These are phyloP conservation scores for Theocolax elegans DNA, from an alignment of 1,140 invertebrate genomes.

Conservation along the genomic window DNA sequence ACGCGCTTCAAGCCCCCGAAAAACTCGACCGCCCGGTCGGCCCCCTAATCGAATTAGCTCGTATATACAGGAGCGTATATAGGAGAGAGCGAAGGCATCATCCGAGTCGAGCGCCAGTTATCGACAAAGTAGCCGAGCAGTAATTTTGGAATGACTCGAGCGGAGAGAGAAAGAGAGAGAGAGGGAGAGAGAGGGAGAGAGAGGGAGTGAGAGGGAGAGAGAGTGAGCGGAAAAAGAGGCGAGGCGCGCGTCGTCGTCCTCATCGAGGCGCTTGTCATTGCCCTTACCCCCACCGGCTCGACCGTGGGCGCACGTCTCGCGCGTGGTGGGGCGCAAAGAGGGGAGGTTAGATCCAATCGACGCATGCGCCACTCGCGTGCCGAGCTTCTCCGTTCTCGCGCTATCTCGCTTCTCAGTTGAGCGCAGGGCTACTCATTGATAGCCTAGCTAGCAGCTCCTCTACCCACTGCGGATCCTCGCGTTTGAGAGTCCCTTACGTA, in stretches of 20 bases:
- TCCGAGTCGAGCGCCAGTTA: too few relatives aligned
- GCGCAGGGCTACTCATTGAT: not conserved
- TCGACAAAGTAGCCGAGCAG: constrained; percentile 7
- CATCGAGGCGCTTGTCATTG: constrained; percentile 1
- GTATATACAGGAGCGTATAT: not conserved
- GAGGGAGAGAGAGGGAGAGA: too few relatives aligned
- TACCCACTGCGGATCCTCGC: too few relatives aligned
- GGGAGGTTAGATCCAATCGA: constrained; percentile 3
- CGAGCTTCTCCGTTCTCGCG: constrained; percentile 1
- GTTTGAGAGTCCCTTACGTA: too few relatives aligned
- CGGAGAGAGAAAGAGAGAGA: too few relatives aligned
- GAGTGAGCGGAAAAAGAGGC: too few relatives aligned
- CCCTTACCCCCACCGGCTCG: not conserved
- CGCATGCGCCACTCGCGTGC: constrained; percentile 26
- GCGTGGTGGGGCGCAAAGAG: not conserved
- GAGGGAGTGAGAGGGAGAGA: too few relatives aligned
- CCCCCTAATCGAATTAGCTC: not conserved
- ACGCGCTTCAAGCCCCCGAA: too few relatives aligned
- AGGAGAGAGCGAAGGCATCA: not conserved
- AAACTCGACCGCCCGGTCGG: too few relatives aligned
- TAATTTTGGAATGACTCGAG: not conserved
- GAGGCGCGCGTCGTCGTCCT: not conserved
- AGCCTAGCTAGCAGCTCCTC: not conserved
- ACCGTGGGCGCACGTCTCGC: not conserved
- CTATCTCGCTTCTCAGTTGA: not conserved